Percentiles rank a stretch among this genome's conserved stretches.
Evolutionary conservation across 2,113 vertebrate species (phyloP).

Genomic region (Crotalus viridis): DNA sequence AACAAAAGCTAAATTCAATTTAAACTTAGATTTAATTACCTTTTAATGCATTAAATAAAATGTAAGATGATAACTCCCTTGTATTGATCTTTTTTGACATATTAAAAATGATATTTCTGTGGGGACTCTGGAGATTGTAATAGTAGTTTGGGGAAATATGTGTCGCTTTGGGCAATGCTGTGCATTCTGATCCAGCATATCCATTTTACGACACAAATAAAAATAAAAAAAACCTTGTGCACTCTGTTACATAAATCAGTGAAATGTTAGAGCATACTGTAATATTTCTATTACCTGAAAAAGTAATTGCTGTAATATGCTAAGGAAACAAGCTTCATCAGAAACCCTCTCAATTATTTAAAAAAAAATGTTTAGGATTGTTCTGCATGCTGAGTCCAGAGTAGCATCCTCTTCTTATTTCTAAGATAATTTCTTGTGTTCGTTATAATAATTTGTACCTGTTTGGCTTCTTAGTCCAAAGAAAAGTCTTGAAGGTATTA

Average conservation of each 20-base stretch:
- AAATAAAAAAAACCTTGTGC: background rate
- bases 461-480: background rate
- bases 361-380: background rate
- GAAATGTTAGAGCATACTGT: background rate
- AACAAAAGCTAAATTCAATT: background rate
- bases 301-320: background rate
- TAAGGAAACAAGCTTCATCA: background rate
- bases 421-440: background rate
- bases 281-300: background rate
- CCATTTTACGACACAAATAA: background rate
- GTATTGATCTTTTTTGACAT: background rate
- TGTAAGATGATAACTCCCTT: background rate
- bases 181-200: background rate
- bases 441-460: background rate
- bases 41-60: background rate
- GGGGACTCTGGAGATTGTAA: background rate
- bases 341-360: background rate
- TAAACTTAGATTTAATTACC: background rate
- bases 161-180: background rate
- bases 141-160: background rate
- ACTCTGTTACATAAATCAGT: background rate
- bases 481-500: background rate
- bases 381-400: background rate
- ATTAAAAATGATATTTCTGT: background rate
- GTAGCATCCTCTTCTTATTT: background rate